These are phyloP conservation scores for Aphrocallistes beatrix DNA, from an alignment of 37 sponge, comb jelly and placozoan species.

Conservation along the genomic window DNA sequence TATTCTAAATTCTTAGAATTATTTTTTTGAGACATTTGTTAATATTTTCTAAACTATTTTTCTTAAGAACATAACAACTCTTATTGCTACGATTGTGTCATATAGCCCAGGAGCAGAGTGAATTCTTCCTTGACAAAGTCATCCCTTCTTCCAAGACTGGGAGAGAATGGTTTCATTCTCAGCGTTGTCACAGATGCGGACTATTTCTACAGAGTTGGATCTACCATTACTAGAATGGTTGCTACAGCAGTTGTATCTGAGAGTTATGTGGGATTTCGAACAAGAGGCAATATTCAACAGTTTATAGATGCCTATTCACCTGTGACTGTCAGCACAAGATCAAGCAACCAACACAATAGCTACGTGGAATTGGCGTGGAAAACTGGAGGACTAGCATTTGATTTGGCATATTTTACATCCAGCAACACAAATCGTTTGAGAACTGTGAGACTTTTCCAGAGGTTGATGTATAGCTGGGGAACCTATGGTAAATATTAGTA, in stretches of 20 bases:
- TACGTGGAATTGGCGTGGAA: background rate
- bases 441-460: background rate
- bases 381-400: background rate
- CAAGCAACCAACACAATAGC: background rate
- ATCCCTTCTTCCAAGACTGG: background rate
- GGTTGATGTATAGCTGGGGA: background rate
- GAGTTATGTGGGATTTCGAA: background rate
- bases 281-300: background rate
- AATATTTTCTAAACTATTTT: background rate
- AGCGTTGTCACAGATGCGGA: background rate
- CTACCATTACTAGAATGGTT: background rate
- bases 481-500: background rate
- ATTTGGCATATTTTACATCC: background rate
- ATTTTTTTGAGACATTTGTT: background rate
- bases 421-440: background rate
- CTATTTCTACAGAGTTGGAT: background rate
- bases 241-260: background rate
- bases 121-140: background rate
- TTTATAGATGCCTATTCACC: background rate
- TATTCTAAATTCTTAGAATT: background rate
- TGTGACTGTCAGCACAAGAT: background rate
- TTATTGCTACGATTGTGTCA: background rate
- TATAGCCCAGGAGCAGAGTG: background rate
- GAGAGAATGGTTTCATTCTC: background rate
- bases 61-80: background rate